A percentile compares a stretch with the other conserved stretches of the same genome.
phyloP scores from a whole-genome alignment of 2,113 vertebrate genomes.

The Heterotilapia buettikoferi region DNA sequence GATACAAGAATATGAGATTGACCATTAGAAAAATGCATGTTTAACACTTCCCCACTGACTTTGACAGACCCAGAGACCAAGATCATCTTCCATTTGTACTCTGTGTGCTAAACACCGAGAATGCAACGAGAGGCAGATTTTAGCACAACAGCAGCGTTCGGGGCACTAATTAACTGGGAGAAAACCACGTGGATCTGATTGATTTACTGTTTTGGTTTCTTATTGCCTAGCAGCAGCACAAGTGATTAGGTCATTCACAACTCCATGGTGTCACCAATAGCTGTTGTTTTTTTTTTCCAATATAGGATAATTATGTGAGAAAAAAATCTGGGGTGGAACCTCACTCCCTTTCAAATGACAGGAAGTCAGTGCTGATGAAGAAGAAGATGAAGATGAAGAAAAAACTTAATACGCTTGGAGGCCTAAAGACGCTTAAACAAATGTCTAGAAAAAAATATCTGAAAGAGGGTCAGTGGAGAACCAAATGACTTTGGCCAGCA shows the following conservation, averaged over 20 bases:
- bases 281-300: not conserved
- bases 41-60: not conserved
- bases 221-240: not conserved
- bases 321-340: not conserved
- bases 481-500: not conserved
- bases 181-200: not conserved
- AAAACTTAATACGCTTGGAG: rapidly evolving
- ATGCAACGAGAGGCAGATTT: not conserved
- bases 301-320: not conserved
- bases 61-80: not conserved
- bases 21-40: rapidly evolving
- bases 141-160: not conserved
- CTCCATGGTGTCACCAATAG: not conserved
- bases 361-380: not conserved
- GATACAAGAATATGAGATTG: not conserved
- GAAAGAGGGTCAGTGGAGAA: not conserved
- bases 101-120: not conserved
- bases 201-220: not conserved
- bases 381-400: not conserved
- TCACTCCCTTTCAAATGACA: not conserved
- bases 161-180: not conserved
- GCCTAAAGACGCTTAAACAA: not conserved
- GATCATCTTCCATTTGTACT: not conserved
- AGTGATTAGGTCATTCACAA: not conserved
- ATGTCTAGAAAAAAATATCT: not conserved